Evolutionary conservation across 2,888 invertebrate species (phyloP).

Genomic region (Gortyna flavago): DNA sequence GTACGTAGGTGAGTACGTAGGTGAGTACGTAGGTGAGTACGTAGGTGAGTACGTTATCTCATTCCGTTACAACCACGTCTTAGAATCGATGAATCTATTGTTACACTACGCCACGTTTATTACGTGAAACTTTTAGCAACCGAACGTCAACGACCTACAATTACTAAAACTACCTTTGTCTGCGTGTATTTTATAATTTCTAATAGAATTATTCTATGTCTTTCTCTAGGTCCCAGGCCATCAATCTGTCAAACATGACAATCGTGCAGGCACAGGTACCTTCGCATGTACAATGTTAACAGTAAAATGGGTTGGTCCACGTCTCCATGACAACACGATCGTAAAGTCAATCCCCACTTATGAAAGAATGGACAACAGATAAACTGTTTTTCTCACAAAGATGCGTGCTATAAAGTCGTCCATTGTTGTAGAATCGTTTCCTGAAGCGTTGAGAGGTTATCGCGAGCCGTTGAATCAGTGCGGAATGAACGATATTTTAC

Average conservation of each 20-base stretch:
- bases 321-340: neutral
- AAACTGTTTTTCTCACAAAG: constrained; percentile 5
- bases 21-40: no score
- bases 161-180: neutral
- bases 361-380: constrained; percentile 3
- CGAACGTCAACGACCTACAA: neutral
- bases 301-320: neutral
- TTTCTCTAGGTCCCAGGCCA: neutral
- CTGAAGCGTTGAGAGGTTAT: constrained; percentile 6
- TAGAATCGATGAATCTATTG: constrained; percentile 1
- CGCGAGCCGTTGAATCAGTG: neutral
- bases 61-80: neutral
- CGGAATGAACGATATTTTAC: constrained; percentile 19
- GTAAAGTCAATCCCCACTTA: constrained; percentile 2
- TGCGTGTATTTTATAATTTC: neutral
- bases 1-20: no score
- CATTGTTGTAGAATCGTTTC: constrained; percentile 32
- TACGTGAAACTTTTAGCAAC: neutral
- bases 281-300: neutral
- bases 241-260: neutral
- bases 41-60: neutral
- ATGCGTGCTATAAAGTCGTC: constrained; percentile 12
- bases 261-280: neutral
- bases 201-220: neutral
- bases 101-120: neutral